Conservation (phyloP, 2,888 invertebrate species). For the Acleris laterana region DNA sequence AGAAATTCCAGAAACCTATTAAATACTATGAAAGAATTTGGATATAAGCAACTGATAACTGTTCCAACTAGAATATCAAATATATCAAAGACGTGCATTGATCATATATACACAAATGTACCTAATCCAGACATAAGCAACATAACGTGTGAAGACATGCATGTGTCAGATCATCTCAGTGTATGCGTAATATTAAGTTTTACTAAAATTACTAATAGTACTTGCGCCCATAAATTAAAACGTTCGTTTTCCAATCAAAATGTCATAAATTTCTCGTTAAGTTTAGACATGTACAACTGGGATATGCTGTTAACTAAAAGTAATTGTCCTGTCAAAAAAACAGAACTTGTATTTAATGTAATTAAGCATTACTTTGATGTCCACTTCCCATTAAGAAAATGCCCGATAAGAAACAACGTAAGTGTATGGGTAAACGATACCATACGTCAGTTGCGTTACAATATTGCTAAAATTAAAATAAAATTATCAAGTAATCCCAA, state of each 20-base stretch:
- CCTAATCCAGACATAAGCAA: not conserved
- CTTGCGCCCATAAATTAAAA: too few relatives aligned
- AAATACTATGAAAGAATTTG: not conserved
- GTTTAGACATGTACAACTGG: not conserved
- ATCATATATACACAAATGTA: constrained; percentile 2
- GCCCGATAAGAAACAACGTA: not conserved
- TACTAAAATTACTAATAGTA: too few relatives aligned
- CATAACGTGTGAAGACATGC: not conserved
- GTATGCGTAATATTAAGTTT: too few relatives aligned
- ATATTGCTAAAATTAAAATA: not conserved
- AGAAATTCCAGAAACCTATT: not conserved
- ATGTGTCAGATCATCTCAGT: constrained; percentile 4
- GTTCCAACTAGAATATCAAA: not conserved
- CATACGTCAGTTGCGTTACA: not conserved
- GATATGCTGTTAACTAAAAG: not conserved
- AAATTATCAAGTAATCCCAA: not conserved
- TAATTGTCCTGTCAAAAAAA: not conserved
- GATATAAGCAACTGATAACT: not conserved
- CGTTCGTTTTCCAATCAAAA: too few relatives aligned
- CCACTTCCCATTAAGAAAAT: not conserved
- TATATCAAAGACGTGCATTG: not conserved
- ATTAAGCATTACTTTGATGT: constrained; percentile 1
- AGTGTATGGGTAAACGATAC: not conserved
- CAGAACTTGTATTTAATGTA: not conserved
- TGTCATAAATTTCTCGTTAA: not conserved